Percentiles rank a stretch among this genome's conserved stretches.
Evolutionary conservation across 1,140 invertebrate species (phyloP).

Genomic region (Aplysia californica): DNA sequence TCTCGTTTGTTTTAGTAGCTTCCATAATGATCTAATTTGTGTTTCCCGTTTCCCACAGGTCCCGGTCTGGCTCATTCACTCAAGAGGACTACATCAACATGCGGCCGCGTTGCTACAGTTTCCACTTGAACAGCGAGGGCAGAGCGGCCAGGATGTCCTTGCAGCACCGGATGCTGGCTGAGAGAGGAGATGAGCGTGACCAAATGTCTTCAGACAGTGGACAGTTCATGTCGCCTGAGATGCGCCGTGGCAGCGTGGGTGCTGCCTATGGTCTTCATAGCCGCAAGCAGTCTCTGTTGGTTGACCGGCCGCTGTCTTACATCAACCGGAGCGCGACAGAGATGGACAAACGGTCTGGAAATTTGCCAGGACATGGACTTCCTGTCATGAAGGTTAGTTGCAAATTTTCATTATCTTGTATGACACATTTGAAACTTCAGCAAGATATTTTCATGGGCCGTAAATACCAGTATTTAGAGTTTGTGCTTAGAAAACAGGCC

Average conservation of each 20-base stretch:
- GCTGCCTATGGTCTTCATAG: slow-evolving; percentile 53
- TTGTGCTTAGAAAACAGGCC: too few relatives aligned
- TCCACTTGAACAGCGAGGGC: slow-evolving; percentile 60
- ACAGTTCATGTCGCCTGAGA: slow-evolving; percentile 48
- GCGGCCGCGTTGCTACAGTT: slow-evolving; percentile 59
- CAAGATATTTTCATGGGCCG: too few relatives aligned
- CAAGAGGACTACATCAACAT: slow-evolving; percentile 48
- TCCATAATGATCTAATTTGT: too few relatives aligned
- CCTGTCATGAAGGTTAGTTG: slow-evolving; percentile 28
- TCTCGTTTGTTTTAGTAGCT: too few relatives aligned
- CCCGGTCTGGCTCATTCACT: slow-evolving; percentile 57
- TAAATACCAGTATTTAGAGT: too few relatives aligned
- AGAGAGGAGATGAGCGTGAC: too few relatives aligned
- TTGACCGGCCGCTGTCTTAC: slow-evolving; percentile 54
- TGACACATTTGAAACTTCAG: too few relatives aligned
- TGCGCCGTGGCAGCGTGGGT: slow-evolving; percentile 57
- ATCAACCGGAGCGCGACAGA: slow-evolving; percentile 29
- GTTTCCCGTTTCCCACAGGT: too few relatives aligned
- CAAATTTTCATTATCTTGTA: too few relatives aligned
- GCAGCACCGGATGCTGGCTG: slow-evolving; percentile 34
- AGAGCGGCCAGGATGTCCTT: slow-evolving; percentile 41
- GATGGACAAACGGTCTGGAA: background rate
- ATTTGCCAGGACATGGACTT: background rate
- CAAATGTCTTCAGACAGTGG: background rate
- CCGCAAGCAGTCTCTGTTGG: slow-evolving; percentile 50